Conservation (phyloP, 2,888 invertebrate genomes). For the Nephrotoma guestfalica region DNA sequence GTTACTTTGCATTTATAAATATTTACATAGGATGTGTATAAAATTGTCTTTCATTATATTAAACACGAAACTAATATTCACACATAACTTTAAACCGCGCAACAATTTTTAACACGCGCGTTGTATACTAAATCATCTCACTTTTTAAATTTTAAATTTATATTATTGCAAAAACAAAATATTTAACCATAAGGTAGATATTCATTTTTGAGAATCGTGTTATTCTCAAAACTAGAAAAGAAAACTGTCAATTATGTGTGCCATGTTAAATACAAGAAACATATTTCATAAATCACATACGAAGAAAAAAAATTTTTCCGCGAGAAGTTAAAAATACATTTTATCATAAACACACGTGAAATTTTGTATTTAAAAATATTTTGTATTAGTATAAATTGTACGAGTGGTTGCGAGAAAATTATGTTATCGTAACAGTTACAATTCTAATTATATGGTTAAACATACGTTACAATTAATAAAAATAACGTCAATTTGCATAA, state of each 20-base stretch:
- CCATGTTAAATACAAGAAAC: not conserved
- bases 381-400: not conserved
- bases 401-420: not conserved
- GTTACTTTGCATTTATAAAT: not conserved
- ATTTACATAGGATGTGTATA: not conserved
- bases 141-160: not conserved
- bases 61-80: not conserved
- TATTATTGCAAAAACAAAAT: not conserved
- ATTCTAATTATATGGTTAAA: not conserved
- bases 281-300: not conserved
- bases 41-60: not conserved
- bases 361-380: not conserved
- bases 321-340: not conserved
- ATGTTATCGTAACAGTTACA: not conserved
- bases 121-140: not conserved
- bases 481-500: not conserved
- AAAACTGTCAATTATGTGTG: not conserved
- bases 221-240: not conserved
- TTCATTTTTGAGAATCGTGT: not conserved
- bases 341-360: not conserved
- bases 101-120: not conserved
- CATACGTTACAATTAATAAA: not conserved
- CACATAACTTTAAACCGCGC: not conserved
- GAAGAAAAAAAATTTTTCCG: not conserved
- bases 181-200: not conserved